Conservation (phyloP, 2,113 vertebrate species). For the Brachyistius frenatus region DNA sequence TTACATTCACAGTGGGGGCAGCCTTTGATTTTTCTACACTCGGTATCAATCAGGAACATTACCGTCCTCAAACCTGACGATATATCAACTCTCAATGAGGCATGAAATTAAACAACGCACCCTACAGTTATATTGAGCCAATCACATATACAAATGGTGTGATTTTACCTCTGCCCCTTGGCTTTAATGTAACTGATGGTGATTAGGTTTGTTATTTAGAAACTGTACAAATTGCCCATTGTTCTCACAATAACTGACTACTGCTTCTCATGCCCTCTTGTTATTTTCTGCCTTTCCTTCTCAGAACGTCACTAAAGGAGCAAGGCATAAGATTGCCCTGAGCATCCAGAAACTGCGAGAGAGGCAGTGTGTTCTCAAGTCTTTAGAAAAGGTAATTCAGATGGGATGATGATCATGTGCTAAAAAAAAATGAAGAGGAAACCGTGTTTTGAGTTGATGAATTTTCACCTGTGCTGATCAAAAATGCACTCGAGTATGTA, state of each 20-base stretch:
- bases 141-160: slow-evolving; percentile 53
- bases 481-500: slow-evolving; percentile 5
- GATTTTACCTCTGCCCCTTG: slow-evolving; percentile 61
- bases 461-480: slow-evolving; percentile 6
- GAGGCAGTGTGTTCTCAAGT: slow-evolving; percentile 91
- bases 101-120: slow-evolving; percentile 76
- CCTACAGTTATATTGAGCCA: slow-evolving; percentile 65
- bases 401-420: background rate
- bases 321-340: slow-evolving; percentile 94
- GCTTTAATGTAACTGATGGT: slow-evolving; percentile 72
- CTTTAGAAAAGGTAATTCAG: slow-evolving; percentile 91
- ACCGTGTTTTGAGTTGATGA: background rate
- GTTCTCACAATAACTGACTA: slow-evolving; percentile 42
- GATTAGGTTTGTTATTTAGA: slow-evolving; percentile 73
- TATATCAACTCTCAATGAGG: slow-evolving; percentile 75
- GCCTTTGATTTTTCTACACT: slow-evolving; percentile 56
- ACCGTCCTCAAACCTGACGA: slow-evolving; percentile 63
- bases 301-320: slow-evolving; percentile 96
- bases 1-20: background rate
- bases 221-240: slow-evolving; percentile 58
- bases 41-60: slow-evolving; percentile 58
- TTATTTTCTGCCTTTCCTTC: slow-evolving; percentile 25
- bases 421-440: background rate
- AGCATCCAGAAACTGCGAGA: slow-evolving; percentile 96
- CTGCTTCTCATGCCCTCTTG: slow-evolving; percentile 28